Evolutionary conservation across 2,113 vertebrate genomes (phyloP), one percentile per base, ranked within the genome.

Genomic region (Periophthalmus modestus): DNA sequence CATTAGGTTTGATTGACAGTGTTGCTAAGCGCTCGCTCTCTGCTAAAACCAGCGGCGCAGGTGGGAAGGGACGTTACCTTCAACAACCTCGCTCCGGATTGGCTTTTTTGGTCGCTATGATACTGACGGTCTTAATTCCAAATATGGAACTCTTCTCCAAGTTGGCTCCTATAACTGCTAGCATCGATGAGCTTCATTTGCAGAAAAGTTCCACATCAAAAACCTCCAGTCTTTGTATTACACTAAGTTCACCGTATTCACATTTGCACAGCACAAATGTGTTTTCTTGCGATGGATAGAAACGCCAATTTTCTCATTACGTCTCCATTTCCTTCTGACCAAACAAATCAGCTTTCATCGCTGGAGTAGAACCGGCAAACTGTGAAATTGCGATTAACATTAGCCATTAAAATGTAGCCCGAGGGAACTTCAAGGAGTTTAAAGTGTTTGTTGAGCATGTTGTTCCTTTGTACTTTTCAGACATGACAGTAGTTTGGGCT

Each of bases 391-490:
- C 59, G 66, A 66, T 75, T 66, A 57, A 48, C 59, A 61, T 68
- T 62, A 68, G 46, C 23, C 46, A 66, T 79, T 73, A 63, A 18
- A 57, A 33, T 72, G 72, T 72, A 77, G 58, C 71, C 66, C 58
- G 34, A 34, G 36, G 61, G 57, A 79, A 75, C 39, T 75, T 71
- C 23, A 79, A 82, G 72, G 69, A 67, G 34, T 76, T 54, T 46
- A 82, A 87, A 57, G 24, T 63, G 15, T 50, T 43, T 69, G 73
- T 74, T 58, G 47, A 73, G 75, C 77, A 43, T 59, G 28, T 66
- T 76, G 13, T 76, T 34, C 11, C 75, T 83, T 78, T 80, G 72
- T 78, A 78, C 46, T 85, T 73, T 43, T 50, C 71, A 71, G 72
- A 75, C 48, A 61, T 81, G 58, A 73, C 52, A 78, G 73, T 47